Evolutionary conservation across 2,113 vertebrate genomes (phyloP).

Genomic region (Lagopus muta): DNA sequence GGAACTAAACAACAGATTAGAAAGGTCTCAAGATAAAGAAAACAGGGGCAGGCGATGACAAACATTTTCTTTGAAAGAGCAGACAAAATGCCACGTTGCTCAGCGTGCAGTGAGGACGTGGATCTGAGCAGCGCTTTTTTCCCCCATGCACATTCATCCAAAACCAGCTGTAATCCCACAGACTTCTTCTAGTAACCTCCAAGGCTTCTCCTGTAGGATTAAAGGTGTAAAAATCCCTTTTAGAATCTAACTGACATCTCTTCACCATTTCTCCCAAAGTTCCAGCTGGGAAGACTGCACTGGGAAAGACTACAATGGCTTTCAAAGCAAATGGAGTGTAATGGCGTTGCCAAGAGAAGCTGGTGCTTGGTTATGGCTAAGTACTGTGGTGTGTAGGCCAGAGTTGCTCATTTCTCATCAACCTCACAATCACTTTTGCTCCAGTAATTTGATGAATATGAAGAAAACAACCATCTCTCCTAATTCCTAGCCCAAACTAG

Average conservation of each 20-base stretch:
- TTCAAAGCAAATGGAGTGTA: background rate
- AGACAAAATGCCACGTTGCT: background rate
- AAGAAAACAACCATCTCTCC: background rate
- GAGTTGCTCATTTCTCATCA: background rate
- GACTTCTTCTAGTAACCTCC: background rate
- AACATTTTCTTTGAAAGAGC: background rate
- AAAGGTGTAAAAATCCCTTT: background rate
- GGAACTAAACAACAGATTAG: background rate
- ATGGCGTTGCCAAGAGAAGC: background rate
- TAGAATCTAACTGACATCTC: background rate
- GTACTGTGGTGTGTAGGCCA: background rate
- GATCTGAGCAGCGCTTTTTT: background rate
- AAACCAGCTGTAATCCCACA: background rate
- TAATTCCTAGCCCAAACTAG: background rate
- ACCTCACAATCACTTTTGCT: background rate
- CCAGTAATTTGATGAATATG: background rate
- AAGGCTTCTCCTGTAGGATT: background rate
- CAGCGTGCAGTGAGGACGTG: background rate
- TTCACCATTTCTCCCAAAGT: background rate
- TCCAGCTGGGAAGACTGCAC: background rate
- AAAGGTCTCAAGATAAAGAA: background rate
- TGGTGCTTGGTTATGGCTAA: background rate
- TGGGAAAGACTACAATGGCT: background rate
- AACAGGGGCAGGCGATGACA: rapidly evolving
- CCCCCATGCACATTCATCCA: background rate